Conservation (phyloP, 2,888 invertebrate genomes). For the Tipula unca region DNA sequence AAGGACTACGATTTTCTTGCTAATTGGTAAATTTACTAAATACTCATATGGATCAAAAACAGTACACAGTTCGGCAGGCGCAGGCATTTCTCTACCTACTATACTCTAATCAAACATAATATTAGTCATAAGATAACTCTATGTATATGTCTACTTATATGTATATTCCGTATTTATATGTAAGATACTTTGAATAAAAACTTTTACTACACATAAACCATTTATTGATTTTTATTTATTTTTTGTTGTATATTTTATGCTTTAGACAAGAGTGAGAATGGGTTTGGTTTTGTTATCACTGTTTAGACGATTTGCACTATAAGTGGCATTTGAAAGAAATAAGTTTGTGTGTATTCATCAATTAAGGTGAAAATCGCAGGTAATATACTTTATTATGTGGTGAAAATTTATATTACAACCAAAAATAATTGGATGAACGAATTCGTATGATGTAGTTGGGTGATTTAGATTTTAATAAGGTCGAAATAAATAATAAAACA, state of each 20-base stretch:
- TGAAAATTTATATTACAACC: neutral
- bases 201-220: neutral
- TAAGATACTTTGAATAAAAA: neutral
- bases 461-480: neutral
- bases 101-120: neutral
- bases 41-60: neutral
- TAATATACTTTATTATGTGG: neutral
- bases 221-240: neutral
- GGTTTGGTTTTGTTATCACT: neutral
- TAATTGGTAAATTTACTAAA: slow-evolving; percentile 22
- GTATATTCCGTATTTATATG: neutral
- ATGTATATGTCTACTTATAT: neutral
- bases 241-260: no score
- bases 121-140: neutral
- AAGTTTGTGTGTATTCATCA: neutral
- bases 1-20: slow-evolving; percentile 23
- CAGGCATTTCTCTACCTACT: neutral
- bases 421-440: neutral
- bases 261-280: no score
- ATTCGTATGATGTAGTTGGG: neutral
- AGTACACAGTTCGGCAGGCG: neutral
- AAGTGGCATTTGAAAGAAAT: neutral
- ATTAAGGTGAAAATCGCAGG: neutral
- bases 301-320: neutral
- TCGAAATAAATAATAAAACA: no score